Base-by-base conservation (phyloP, 2,113 vertebrate species). In the Thoracochromis brauschi region DNA sequence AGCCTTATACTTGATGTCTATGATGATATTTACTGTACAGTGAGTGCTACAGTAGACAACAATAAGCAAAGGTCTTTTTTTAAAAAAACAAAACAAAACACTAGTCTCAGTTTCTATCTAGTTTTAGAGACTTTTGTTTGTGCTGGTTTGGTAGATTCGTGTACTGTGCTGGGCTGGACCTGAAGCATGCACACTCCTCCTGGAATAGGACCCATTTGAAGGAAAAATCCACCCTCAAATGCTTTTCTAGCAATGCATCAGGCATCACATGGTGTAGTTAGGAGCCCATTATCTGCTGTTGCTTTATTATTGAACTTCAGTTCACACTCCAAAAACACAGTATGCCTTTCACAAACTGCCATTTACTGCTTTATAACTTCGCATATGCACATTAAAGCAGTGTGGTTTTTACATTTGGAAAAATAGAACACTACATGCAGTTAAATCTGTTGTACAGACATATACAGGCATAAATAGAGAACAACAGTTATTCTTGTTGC, bases 91-190 rank as follows among this genome's bases (percentile, higher is more conserved):
- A 65, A 51, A 11, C 81, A 65, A 68, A 51, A 11, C 81, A 81
- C 10, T 87, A 73, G 78, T 89, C 31, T 87, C 51, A 51, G 42
- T 88, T 88, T 84, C 10, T 79, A 83, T 85, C 38, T 84, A 85
- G 92, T 89, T 91, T 87, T 82, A 90, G 82, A 92, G 86, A 89
- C 82, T 83, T 85, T 82, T 78, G 80, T 90, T 87, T 47, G 91
- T 90, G 90, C 82, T 83, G 82, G 80, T 91, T 90, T 85, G 31
- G 87, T 91, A 68, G 85, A 83, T 80, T 21, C 29, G 9, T 4
- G 40, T 83, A 53, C 63, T 55, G 85, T 91, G 92, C 93, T 92
- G 89, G 94, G 94, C 95, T 94, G 93, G 94, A 92, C 95, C 94
- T 95, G 85, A 90, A 87, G 91, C 92, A 92, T 94, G 91, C 89